Base-by-base conservation (phyloP, 2,797 vertebrate species). In the Ataeniobius toweri region DNA sequence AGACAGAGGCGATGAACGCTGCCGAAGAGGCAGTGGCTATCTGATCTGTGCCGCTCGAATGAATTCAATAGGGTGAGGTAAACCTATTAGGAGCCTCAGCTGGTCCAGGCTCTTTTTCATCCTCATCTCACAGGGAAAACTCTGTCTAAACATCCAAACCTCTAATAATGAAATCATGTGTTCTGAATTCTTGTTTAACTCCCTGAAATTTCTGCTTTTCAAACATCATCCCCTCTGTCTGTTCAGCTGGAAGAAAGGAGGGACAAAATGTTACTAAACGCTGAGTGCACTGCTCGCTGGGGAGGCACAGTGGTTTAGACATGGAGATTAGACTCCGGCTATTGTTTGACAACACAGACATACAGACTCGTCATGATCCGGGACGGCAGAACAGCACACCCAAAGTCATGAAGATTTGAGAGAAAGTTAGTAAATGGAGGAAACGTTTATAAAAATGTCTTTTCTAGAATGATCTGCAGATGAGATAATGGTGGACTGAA, bases 231-330 rank as follows among this genome's bases (percentile, higher is more conserved):
- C 87, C 73, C 84, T 88, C 90, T 90, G 89, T 91, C 91, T 92
- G 91, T 90, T 86, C 78, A 68, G 84, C 87, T 85, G 85, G 84
- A 91, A 98, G 96, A 97, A 97, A 5, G 97, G 97, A 71, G 96
- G 96, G 97, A 97, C 97, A 97, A 98, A 99, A 98, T 96, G 96
- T 96, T 96, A 97, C 97, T 98, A 99, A 98, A 98, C 95, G 96
- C 97, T 97, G 92, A 98, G 97, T 96, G 96, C 96, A 94, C 96
- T 96, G 96, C 96, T 97, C 96, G 94, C 97, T 96, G 96, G 97
- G 97, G 97, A 98, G 97, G 96, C 96, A 96, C 97, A 98, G 97
- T 96, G 96, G 97, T 98, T 98, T 98, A 98, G 98, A 98, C 98
- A 98, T 99, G 97, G 98, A 99, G 97, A 99, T 99, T 98, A 99